A percentile compares a stretch with the other conserved stretches of the same genome.
Evolutionary conservation across 1,140 invertebrate genomes (phyloP).

Genomic region (Trichonephila inaurata): DNA sequence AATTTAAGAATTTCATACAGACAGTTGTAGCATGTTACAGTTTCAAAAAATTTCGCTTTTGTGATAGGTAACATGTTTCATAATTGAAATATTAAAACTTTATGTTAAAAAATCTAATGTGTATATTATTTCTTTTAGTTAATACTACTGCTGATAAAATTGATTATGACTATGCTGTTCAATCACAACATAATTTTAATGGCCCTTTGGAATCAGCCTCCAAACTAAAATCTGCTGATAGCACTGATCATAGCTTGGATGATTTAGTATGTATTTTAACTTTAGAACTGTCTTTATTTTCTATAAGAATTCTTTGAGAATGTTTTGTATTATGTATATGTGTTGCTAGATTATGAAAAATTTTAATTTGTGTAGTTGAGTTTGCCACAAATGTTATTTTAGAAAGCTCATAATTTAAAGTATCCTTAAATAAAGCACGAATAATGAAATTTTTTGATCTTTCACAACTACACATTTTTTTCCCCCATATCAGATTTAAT

Average conservation of each 20-base stretch:
- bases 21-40: too few species aligned
- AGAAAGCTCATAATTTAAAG: neutral
- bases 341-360: too few species aligned
- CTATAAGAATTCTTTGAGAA: neutral
- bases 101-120: too few species aligned
- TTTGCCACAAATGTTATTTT: neutral
- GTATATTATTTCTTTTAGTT: neutral
- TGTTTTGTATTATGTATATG: neutral
- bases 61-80: too few species aligned
- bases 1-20: too few species aligned
- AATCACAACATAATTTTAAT: slow-evolving; percentile 26
- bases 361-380: neutral
- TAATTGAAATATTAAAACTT: too few species aligned
- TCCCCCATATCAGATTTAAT: too few species aligned
- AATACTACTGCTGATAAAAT: slow-evolving; percentile 62
- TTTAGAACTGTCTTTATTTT: neutral
- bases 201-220: neutral
- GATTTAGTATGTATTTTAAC: slow-evolving; percentile 39
- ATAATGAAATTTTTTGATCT: neutral
- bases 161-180: slow-evolving; percentile 17
- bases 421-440: too few species aligned
- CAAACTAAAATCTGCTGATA: slow-evolving; percentile 4
- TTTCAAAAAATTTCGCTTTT: too few species aligned
- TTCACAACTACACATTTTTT: neutral
- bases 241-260: slow-evolving; percentile 42